Base-by-base conservation (phyloP, 2,797 vertebrate genomes). In the Eurystomus glaucurus region DNA sequence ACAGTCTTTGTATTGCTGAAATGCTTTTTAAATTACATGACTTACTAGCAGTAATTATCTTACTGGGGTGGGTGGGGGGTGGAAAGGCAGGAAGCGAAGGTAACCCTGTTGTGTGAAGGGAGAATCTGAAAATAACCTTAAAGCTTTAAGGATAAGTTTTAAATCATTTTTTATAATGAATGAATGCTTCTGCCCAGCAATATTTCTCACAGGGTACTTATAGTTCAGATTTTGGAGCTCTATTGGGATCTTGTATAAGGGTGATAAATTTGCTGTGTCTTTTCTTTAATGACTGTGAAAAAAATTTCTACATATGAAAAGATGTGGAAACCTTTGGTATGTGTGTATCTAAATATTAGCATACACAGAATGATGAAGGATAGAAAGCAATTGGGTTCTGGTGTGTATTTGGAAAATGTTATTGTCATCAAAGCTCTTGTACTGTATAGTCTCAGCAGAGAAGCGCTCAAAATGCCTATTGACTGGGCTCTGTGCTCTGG, bases 101-200 rank as follows among this genome's bases (percentile, higher is more conserved):
- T 95, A 89, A 93, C 91, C 89, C 48, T 94, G 0, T 95, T 96
- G 48, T 96, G 28, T n/a, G 57, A 86, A 71, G 48, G 43, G 35
- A 90, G 65, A 61, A 87, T 96, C 46, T 90, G 72, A 91, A 95
- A 95, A 82, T 93, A 92, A 75, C 71, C 79, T 75, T 43, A 70
- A 85, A 85, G 55, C 79, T 96, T 92, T 90, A 70, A 86, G 82
- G 86, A 64, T 88, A 91, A 95, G 39, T 80, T 93, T 91, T 37
- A 37, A 94, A 94, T 95, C 51, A 46, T 39, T 74, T 90, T 83
- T 79, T 94, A 70, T 88, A 96, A 94, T 85, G 71, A 95, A 94
- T 79, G 80, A 84, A 68, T 74, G n/a, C 28, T 94, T 6, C 2
- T 77, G 55, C 55, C 17, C 28, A 74, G 48, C 45, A 80, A 0